These are phyloP conservation scores for fruit fly (Drosophila melanogaster) DNA, from an alignment of 1,140 invertebrate species.

Conservation along the genomic window Release_6_plus_ISO1_MT NT_033777.3:9899501-9900000, in stretches of 20 bases:
- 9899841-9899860: slow-evolving; percentile 37
- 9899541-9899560: background rate
- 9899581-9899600: slow-evolving; percentile 40
- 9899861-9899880: slow-evolving; percentile 15
- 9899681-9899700: slow-evolving; percentile 20
- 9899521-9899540: background rate
- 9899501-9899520: slow-evolving; percentile 37
- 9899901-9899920: slow-evolving; percentile 4
- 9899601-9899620: slow-evolving; percentile 36
- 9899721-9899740: slow-evolving; percentile 2
- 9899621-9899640: slow-evolving; percentile 24
- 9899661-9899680: slow-evolving; percentile 60
- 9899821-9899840: slow-evolving; percentile 19
- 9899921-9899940: background rate
- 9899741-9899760: background rate
- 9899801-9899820: background rate
- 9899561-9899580: slow-evolving; percentile 44
- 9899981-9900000: slow-evolving; percentile 11
- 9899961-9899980: slow-evolving; percentile 8
- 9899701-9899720: slow-evolving; percentile 3
- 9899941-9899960: slow-evolving; percentile 22
- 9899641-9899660: slow-evolving; percentile 68
- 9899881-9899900: background rate
- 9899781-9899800: slow-evolving; percentile 34
- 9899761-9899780: background rate